Base-by-base conservation (phyloP, 2,797 vertebrate genomes). In the Chaetophractus vellerosus region DNA sequence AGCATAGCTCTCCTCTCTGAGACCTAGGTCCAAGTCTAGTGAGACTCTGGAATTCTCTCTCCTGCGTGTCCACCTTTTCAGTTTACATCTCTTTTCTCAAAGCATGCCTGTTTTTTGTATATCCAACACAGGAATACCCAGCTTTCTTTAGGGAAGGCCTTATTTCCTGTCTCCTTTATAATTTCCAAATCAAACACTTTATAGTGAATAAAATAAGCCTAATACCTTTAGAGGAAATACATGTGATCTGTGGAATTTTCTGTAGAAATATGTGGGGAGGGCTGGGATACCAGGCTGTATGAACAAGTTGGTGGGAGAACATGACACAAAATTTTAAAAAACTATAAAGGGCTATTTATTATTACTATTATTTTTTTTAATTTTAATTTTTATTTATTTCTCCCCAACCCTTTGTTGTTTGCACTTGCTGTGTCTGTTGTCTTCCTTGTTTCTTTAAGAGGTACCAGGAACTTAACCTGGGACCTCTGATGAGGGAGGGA, bases 31-130 rank as follows among this genome's bases (percentile, higher is more conserved):
- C 33, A 31, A 38, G 41, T 57, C 3, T 9, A 64, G 28, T 55
- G 79, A 26, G 36, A n/a, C 19, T 82, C 21, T 28, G 55, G 10
- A 90, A 12, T 64, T 71, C 28, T 55, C 24, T 88, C 23, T 31
- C 6, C 9, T 79, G 6, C 45, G 33, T 92, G 28, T 57, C 28
- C 9, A 36, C 11, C n/a, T 83, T 71, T 12, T 69, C 10, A 66
- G 23, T 91, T 96, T 41, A 5, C 33, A 21, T 93, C 28, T 81
- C 21, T 11, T 93, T n/a, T 91, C 33, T 94, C 38, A 68, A 69
- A 18, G 31, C 14, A 15, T 63, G 24, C 12, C 38, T 71, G 18
- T 4, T 26, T 85, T 82, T 88, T 88, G 4, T 72, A 24, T 33
- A 61, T 72, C 64, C 31, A 48, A 28, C 5, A 24, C 31, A 72